Conservation (phyloP, 1,140 invertebrate genomes). For the Diorhabda sublineata region DNA sequence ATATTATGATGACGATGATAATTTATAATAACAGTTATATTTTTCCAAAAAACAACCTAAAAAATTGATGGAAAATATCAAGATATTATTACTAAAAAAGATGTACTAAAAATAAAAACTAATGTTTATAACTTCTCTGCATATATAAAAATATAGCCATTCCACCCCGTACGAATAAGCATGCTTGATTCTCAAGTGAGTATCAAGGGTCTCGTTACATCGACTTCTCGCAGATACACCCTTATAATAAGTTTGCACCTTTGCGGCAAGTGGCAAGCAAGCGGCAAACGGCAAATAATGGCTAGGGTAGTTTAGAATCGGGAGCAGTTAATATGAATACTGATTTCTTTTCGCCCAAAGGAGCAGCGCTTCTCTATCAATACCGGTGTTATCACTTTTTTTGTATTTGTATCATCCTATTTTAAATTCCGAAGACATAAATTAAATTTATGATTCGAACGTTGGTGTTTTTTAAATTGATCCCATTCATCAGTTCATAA, state of each 20-base stretch:
- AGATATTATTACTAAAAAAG: too few relatives aligned
- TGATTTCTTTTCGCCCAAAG: conserved; percentile 34
- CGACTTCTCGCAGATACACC: conserved; percentile 38
- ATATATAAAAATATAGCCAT: neutral
- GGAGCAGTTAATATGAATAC: conserved; percentile 39
- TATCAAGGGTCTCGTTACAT: conserved; percentile 40
- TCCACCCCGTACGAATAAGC: neutral
- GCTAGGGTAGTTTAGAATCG: conserved; percentile 28
- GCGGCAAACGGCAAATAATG: neutral
- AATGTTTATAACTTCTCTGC: too few relatives aligned
- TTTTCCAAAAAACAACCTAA: too few relatives aligned
- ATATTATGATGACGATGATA: too few relatives aligned
- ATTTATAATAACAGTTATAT: too few relatives aligned
- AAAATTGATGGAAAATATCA: too few relatives aligned
- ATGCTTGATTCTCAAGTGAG: conserved; percentile 22
- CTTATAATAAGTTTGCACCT: conserved; percentile 43
- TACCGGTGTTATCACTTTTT: conserved; percentile 28
- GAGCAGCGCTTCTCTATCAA: conserved; percentile 22
- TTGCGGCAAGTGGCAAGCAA: conserved; percentile 24
- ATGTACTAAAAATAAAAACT: too few relatives aligned
- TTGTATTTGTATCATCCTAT: conserved; percentile 21
- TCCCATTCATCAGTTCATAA: neutral
- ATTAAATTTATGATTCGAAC: conserved; percentile 21
- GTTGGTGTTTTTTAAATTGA: conserved; percentile 19
- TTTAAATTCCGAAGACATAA: conserved; percentile 18